Base-by-base conservation (phyloP, 2,888 invertebrate species). In the Aphidoletes aphidimyza region DNA sequence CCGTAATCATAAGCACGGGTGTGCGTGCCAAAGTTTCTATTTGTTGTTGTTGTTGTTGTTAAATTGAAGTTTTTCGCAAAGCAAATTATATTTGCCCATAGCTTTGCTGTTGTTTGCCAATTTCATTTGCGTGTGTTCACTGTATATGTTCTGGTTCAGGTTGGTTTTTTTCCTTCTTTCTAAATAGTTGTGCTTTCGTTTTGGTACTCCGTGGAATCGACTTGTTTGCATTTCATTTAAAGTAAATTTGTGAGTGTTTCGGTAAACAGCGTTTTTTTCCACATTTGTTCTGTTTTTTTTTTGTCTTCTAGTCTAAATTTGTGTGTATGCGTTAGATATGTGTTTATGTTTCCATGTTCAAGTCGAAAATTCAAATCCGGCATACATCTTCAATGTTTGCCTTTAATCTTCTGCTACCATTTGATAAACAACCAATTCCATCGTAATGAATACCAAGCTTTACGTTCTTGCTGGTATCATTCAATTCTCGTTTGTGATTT, bases 171-270 rank as follows among this genome's bases (percentile, higher is more conserved):
- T n/a, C n/a, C n/a, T n/a, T n/a, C n/a, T n/a, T 6, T 42, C 42
- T 42, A 22, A 22, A 54, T 54, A 54, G 54, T 54, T 54, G 54
- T 54, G 14, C 34, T 5, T n/a, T n/a, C 2, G 30, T 30, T 2
- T 69, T 30, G 3, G 30, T 30, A 30, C 6, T 14, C 0, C 1
- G 34, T 69, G 14, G 14, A 69, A 54, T 54, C 54, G 22, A 54
- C 54, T 69, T 69, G 69, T 69, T 69, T 69, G 69, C 34, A 69
- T 69, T 69, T 69, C 69, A 69, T 69, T 69, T 69, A n/a, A 69
- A 69, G 69, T 54, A 69, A 69, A 69, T 69, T 69, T 69, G 69
- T 69, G 69, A 69, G 69, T 34, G 30, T 69, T 69, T 69, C 34
- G 34, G 69, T 14, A 69, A 69, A 69, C n/a, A n/a, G n/a, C n/a